Base-by-base conservation (phyloP, 2,888 invertebrate species). In the Theretra japonica region DNA sequence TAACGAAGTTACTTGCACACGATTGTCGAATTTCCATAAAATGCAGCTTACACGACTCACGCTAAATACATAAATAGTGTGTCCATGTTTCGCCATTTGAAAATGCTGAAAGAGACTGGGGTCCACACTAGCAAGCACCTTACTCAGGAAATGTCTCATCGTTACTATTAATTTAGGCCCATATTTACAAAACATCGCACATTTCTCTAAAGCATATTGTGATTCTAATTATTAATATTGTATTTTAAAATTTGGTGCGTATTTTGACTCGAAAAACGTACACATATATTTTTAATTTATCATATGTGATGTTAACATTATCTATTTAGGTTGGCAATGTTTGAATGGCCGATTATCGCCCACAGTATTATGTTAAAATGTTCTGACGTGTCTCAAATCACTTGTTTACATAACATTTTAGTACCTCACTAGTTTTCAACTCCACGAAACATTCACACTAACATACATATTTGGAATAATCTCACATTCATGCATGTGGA, bases 401-500 rank as follows among this genome's bases (percentile, higher is more conserved):
- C 21, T 30, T 56, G 68, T 56, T 69, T n/a, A 50, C 50, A n/a
- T 62, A 62, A 65, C 41, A 65, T 65, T 41, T 65, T 65, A 65
- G 68, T 56, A 69, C 21, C 28, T 69, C 53, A 69, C 53, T 69
- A 56, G 50, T 65, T 53, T 71, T 41, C 70, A 65, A 56, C 76
- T 80, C 78, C 77, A 80, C 83, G 84, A 82, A 82, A 83, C 83
- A 83, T 83, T 81, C 79, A 79, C 84, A 86, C 86, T 82, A 83
- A 77, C 83, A 83, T 83, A 82, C 85, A 87, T 84, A 84, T 88
- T 88, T 88, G 90, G 86, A 87, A 87, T 91, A 90, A 90, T 92
- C 90, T 91, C 90, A 89, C 92, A 92, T 88, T 88, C 91, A 90
- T 87, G 81, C 90, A 82, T 79, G 72, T 71, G 90, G 93, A 92